Evolutionary conservation across 2,113 vertebrate species (phyloP).

Genomic region (Gorilla gorilla): DNA sequence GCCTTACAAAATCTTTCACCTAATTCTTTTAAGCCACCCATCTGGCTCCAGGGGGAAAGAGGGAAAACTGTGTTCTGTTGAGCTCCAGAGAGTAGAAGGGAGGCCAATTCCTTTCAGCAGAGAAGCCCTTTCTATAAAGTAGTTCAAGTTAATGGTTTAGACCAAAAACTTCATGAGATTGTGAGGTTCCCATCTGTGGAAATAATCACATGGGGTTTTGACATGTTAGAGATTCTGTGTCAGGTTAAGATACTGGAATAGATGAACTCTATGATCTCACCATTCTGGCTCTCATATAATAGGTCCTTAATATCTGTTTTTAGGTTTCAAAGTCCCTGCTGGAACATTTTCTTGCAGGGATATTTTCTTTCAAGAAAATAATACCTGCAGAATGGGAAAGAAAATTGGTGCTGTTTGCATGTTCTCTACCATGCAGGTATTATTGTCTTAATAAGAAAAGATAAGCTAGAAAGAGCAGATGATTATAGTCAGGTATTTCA

Average conservation of each 20-base stretch:
- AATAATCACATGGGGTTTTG: neutral
- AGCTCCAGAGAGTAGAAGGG: neutral
- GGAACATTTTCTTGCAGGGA: constrained; percentile 30
- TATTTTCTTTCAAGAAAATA: constrained; percentile 56
- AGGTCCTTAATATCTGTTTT: constrained; percentile 42
- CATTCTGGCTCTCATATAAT: neutral
- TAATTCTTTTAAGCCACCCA: neutral
- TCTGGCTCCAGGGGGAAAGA: neutral
- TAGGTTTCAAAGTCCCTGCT: neutral
- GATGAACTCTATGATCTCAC: neutral
- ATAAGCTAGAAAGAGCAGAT: neutral
- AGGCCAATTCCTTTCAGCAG: neutral
- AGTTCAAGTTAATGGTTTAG: neutral
- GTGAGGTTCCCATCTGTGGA: neutral
- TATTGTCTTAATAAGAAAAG: neutral
- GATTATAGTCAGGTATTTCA: neutral
- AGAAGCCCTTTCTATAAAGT: neutral
- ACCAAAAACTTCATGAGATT: neutral
- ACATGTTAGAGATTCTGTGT: neutral
- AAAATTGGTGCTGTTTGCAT: constrained; percentile 57
- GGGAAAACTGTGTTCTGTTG: neutral
- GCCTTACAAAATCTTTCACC: too few species aligned
- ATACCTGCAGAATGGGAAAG: constrained; percentile 30
- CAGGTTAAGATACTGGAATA: neutral
- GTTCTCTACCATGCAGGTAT: neutral